Evolutionary conservation across 2,888 invertebrate species (phyloP), one percentile per base, ranked within the genome.

Genomic region (Agriotes lineatus): DNA sequence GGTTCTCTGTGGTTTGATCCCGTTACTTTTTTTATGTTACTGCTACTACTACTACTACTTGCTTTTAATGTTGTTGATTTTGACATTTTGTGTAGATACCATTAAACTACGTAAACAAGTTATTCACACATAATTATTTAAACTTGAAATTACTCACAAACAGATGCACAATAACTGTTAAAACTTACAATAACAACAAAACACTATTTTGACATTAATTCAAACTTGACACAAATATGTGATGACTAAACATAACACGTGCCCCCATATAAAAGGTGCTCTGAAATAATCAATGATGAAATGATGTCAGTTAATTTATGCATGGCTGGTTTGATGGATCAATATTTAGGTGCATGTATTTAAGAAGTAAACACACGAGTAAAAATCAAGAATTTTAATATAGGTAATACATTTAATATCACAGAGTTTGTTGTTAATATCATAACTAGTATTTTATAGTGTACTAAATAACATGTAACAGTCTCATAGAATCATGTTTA

Each of bases 271-370:
- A 67, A 61, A 52, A 35, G 67, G 65, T 68, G 33, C 33, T 44
- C 30, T 45, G 66, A 66, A 70, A 70, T 68, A 70, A 72, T 72
- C 72, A 67, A 72, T 72, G 68, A 25, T 45, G n/a, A n/a, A n/a
- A n/a, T n/a, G 61, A 70, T 68, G 62, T 69, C 44, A 59, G 62
- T 64, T 70, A 67, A 72, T 72, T 54, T 65, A 68, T 67, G 58
- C 66, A 65, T 45, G 69, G 60, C 7, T 62, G 59, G 45, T 58
- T 20, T 39, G 20, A 52, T 33, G 30, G 52, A 64, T 50, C 58
- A 54, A 63, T 59, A 59, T 5, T 10, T 3, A 30, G 35, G 20
- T 56, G 56, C 56, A 56, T 52, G 48, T 1, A 22, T 48, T 10
- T 12, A 33, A 14, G 52, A 52, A 52, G 63, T 56, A 60, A 54